Conservation (phyloP, 2,888 invertebrate genomes). For the Tetramorium bicarinatum region DNA sequence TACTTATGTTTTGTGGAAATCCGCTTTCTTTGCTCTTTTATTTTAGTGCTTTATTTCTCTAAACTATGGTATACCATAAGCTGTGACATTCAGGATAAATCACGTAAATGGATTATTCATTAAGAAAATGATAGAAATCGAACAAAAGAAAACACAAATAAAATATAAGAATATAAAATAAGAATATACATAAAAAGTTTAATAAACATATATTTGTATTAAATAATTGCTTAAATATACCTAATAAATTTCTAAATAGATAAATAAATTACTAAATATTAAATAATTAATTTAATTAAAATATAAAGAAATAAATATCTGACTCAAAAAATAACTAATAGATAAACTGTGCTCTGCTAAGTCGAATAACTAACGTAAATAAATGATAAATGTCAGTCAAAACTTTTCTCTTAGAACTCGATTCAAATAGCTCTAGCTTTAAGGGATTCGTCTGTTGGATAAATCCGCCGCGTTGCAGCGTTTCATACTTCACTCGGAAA, state of each 20-base stretch:
- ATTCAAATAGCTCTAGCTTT: not conserved
- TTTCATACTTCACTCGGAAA: slow-evolving; percentile 7
- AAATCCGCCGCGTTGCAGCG: slow-evolving; percentile 15
- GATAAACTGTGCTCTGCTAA: not conserved
- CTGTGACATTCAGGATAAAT: not conserved
- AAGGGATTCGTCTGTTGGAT: not conserved
- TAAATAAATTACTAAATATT: not conserved
- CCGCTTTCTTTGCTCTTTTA: slow-evolving; percentile 6
- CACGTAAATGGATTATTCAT: not conserved
- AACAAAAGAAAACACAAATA: not conserved
- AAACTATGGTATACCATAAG: not conserved
- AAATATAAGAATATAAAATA: not conserved
- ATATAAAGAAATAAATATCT: not conserved
- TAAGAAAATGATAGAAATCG: not conserved
- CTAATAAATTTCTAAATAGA: not conserved
- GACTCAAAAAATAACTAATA: not conserved
- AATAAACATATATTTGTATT: not conserved
- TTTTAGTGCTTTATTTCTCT: slow-evolving; percentile 8
- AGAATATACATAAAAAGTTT: not conserved
- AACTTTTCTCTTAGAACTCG: not conserved
- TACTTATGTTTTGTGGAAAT: not conserved
- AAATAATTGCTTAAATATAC: not conserved
- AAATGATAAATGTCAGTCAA: not conserved
- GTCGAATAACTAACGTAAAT: not conserved
- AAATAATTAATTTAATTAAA: slow-evolving; percentile 1